Evolutionary conservation across 2,888 invertebrate species (phyloP).

Genomic region (Limnephilus auricula): DNA sequence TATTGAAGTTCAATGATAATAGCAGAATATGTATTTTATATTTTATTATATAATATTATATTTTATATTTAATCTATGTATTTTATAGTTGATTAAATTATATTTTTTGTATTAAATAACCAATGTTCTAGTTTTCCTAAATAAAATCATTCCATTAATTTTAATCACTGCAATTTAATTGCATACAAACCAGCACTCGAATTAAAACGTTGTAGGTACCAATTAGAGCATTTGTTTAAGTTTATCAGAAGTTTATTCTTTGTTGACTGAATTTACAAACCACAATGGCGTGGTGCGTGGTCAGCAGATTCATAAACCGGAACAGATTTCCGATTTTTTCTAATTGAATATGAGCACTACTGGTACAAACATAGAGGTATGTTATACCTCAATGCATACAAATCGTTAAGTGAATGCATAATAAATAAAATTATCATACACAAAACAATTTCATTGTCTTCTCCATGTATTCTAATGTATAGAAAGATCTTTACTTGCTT

Average conservation of each 20-base stretch:
- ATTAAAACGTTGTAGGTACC: not conserved
- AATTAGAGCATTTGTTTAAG: too few species aligned
- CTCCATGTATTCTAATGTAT: not conserved
- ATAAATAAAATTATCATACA: not conserved
- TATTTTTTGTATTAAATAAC: too few species aligned
- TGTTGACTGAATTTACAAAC: not conserved
- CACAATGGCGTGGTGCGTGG: too few species aligned
- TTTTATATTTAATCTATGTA: not conserved
- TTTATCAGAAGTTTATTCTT: not conserved
- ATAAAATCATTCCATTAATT: too few species aligned
- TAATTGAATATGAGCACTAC: too few species aligned
- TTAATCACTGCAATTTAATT: not conserved
- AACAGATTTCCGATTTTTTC: too few species aligned
- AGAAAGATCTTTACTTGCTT: not conserved
- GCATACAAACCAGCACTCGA: not conserved
- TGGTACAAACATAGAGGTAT: too few species aligned
- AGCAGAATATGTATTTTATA: not conserved
- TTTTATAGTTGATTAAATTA: not conserved
- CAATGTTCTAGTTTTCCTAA: too few species aligned
- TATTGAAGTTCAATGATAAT: not conserved
- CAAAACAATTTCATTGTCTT: not conserved
- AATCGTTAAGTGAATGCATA: not conserved
- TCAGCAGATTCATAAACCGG: too few species aligned
- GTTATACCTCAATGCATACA: not conserved
- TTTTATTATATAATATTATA: too few species aligned